A percentile compares a stretch with the other conserved stretches of the same genome.
These are phyloP conservation scores for Odontophorus gujanensis DNA, from an alignment of 2,113 vertebrate species.

Conservation along the genomic window DNA sequence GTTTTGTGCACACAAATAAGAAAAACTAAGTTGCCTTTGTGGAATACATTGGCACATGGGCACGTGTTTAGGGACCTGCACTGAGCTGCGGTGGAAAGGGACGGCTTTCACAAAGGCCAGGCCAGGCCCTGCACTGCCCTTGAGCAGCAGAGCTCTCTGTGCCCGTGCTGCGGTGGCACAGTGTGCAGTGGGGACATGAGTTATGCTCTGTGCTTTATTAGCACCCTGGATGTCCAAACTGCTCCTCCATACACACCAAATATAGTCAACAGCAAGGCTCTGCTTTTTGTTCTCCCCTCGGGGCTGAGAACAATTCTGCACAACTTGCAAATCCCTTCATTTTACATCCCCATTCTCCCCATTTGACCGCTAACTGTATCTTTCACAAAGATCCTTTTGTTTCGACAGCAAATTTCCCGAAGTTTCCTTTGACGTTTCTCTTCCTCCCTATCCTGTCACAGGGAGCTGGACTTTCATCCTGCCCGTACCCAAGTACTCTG, in stretches of 20 bases:
- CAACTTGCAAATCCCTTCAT: constrained; percentile 35
- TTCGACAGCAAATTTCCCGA: constrained; percentile 7
- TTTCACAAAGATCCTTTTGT: constrained; percentile 61
- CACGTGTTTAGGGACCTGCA: accelerated
- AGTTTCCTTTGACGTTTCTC: constrained; percentile 32
- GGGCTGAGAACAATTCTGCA: constrained; percentile 41
- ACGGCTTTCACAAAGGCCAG: background rate
- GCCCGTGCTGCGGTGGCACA: background rate
- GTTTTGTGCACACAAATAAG: accelerated
- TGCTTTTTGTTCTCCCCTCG: constrained; percentile 26
- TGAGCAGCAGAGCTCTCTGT: background rate
- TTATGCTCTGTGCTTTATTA: constrained; percentile 33
- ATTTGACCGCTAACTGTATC: constrained; percentile 1
- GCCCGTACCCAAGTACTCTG: constrained; percentile 9
- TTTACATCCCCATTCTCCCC: constrained; percentile 6
- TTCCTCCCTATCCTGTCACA: constrained; percentile 17
- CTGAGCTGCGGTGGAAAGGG: background rate
- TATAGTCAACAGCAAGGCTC: constrained; percentile 54
- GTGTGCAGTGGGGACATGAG: background rate
- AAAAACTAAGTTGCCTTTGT: background rate
- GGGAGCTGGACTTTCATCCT: background rate
- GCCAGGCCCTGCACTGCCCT: background rate
- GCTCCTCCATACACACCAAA: constrained; percentile 59
- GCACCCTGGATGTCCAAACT: constrained; percentile 29
- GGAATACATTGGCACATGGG: background rate